These are phyloP conservation scores for Exocentrus adspersus DNA, from an alignment of 2,888 invertebrate species.

Conservation along the genomic window DNA sequence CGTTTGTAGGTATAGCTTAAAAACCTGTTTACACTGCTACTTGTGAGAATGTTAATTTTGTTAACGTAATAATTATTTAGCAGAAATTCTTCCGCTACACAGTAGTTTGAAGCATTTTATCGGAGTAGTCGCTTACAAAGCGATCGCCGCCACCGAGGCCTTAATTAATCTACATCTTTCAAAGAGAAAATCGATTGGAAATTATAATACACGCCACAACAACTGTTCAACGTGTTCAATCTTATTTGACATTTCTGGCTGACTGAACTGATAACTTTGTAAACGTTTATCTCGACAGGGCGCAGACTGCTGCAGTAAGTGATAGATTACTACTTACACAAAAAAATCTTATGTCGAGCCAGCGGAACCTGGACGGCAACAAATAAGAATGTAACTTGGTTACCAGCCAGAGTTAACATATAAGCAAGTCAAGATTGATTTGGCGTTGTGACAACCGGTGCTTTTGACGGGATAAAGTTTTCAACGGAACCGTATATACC, in stretches of 20 bases:
- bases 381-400: neutral
- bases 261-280: slow-evolving; percentile 36
- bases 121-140: neutral
- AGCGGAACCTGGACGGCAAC: neutral
- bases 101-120: neutral
- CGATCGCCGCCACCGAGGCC: neutral
- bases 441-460: too few relatives aligned
- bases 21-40: too few relatives aligned
- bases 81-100: too few relatives aligned
- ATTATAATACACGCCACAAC: slow-evolving; percentile 36
- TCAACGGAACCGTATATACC: too few relatives aligned
- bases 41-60: too few relatives aligned
- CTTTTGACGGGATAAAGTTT: too few relatives aligned
- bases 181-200: slow-evolving; percentile 34
- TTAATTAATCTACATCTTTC: slow-evolving; percentile 25
- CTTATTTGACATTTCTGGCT: slow-evolving; percentile 40
- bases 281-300: slow-evolving; percentile 10
- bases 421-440: neutral
- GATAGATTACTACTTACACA: slow-evolving; percentile 35
- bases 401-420: neutral
- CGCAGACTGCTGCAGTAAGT: slow-evolving; percentile 20
- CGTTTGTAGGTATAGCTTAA: too few relatives aligned
- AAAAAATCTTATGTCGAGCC: slow-evolving; percentile 24
- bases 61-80: too few relatives aligned
- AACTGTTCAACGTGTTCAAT: slow-evolving; percentile 37